Base-by-base conservation (phyloP, 2,797 vertebrate species). In the Huso huso region DNA sequence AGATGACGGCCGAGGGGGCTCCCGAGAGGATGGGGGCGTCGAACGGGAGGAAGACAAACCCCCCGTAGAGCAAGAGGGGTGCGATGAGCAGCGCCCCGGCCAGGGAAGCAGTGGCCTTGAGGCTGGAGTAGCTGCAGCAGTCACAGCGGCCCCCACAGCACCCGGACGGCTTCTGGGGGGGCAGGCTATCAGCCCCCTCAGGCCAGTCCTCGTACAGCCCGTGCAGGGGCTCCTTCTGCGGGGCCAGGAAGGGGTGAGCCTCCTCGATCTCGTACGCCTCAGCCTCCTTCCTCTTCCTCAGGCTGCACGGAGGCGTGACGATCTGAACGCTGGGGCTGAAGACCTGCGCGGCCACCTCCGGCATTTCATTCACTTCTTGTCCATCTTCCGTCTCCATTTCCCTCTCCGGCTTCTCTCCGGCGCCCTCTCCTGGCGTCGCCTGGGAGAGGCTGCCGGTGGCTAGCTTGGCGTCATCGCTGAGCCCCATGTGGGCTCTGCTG, bases 1-100 rank as follows among this genome's bases (percentile, higher is more conserved):
- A 97, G 66, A 95, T 73, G 70, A 98, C 83, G 66, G 95, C 90
- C 63, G 91, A 75, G 0, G 90, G 84, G 74, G 91, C 0, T 9
- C 88, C 86, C 6, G 84, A 72, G 71, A 98, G 78, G 64, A 79
- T 53, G 0, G 95, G 96, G 0, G 91, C 83, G 0, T 98, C 94
- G 0, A 98, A 98, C 4, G 96, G 96, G 69, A 99, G 79, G 77
- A 96, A 90, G 68, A 82, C 67, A 0, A 93, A 96, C 0, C 94
- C 93, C 0, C 88, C 92, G 3, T 94, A 98, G 37, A 96, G 51
- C 66, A 98, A 78, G 69, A 94, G 86, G 8, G 96, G 95, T 78
- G 94, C 95, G 51, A 96, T 53, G 1, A 97, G 0, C 3, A 83
- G 81, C 0, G 90, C 90, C 0, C 80, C 81, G 0, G 62, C 50